Conservation (phyloP, 2,113 vertebrate species). For the Ornithorhynchus anatinus region DNA sequence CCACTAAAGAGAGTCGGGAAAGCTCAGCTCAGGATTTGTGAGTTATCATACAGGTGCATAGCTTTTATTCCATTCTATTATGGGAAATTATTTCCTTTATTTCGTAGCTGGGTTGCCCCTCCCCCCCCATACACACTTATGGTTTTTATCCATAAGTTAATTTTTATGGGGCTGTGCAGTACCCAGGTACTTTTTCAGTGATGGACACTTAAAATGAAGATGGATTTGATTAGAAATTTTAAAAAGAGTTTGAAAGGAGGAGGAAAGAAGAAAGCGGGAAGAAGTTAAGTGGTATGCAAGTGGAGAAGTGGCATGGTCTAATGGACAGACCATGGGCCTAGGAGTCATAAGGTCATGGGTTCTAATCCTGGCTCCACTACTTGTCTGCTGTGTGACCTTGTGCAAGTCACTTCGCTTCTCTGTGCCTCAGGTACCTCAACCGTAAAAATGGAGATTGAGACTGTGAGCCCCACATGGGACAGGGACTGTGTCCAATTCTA, state of each 20-base stretch:
- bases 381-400: too few relatives aligned
- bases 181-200: background rate
- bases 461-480: too few relatives aligned
- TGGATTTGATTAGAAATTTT: too few relatives aligned
- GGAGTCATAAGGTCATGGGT: too few relatives aligned
- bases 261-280: background rate
- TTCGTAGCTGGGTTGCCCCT: background rate
- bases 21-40: background rate
- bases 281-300: background rate
- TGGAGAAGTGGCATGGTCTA: background rate
- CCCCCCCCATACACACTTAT: too few relatives aligned
- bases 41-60: background rate
- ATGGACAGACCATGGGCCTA: background rate
- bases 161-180: background rate
- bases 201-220: background rate
- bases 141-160: background rate
- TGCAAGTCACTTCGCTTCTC: too few relatives aligned
- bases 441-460: too few relatives aligned
- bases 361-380: too few relatives aligned
- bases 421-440: too few relatives aligned
- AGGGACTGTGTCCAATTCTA: too few relatives aligned
- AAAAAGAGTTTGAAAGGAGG: background rate
- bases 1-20: background rate
- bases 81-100: background rate
- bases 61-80: background rate